Conservation (phyloP, 2,113 vertebrate genomes). For the Talpa occidentalis region DNA sequence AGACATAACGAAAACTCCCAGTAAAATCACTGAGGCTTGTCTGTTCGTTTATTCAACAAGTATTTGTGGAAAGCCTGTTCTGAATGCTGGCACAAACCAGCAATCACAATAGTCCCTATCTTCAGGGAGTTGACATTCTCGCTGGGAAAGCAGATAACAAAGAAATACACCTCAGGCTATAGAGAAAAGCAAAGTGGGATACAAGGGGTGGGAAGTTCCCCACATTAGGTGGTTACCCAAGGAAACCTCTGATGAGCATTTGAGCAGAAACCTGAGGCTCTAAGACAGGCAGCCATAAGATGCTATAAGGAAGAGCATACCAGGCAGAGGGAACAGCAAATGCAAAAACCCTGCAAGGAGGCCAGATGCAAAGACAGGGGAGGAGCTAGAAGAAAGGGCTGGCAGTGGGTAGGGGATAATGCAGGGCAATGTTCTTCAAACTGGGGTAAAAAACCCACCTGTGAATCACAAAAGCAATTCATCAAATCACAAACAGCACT, state of each 20-base stretch:
- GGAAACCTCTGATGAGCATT: background rate
- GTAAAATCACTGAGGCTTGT: background rate
- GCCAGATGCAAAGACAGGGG: background rate
- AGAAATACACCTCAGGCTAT: background rate
- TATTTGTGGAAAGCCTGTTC: slow-evolving; percentile 7
- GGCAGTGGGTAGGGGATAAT: background rate
- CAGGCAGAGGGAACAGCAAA: background rate
- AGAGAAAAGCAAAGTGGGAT: slow-evolving; percentile 1
- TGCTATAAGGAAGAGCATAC: background rate
- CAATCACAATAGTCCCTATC: background rate
- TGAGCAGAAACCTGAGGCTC: background rate
- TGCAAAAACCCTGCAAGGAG: background rate
- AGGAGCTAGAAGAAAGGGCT: background rate
- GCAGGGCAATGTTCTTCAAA: background rate
- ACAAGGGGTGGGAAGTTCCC: background rate
- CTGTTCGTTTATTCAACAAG: slow-evolving; percentile 13
- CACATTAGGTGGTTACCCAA: background rate
- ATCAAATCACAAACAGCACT: background rate
- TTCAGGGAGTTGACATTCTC: background rate
- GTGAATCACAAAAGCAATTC: background rate
- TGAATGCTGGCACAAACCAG: background rate
- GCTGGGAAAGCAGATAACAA: background rate
- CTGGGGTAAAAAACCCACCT: background rate
- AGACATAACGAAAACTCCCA: background rate
- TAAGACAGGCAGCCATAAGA: background rate